Conservation (phyloP, 2,797 vertebrate genomes). For the Avahi laniger region DNA sequence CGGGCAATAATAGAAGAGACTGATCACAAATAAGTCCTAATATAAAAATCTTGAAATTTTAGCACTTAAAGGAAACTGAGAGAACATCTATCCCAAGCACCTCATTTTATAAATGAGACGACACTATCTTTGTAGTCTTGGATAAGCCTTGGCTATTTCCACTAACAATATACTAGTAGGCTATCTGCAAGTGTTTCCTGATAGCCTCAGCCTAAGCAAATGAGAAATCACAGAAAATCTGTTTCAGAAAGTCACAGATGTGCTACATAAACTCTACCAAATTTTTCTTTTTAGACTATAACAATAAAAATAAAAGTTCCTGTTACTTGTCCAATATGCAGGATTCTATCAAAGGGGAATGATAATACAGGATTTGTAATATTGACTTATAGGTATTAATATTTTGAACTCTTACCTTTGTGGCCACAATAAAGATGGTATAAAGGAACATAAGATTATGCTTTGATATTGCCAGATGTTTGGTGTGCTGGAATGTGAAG, state of each 20-base stretch:
- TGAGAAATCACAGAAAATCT: background rate
- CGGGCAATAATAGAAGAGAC: background rate
- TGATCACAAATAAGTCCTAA: conserved; percentile 2
- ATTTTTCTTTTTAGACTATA: background rate
- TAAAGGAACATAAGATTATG: conserved; percentile 94
- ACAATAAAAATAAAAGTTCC: background rate
- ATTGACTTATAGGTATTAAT: background rate
- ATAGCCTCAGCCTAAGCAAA: background rate
- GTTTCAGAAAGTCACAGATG: background rate
- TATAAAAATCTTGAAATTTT: conserved; percentile 9
- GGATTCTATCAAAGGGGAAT: background rate
- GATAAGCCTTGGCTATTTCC: background rate
- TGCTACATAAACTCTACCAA: conserved; percentile 41
- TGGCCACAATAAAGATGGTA: conserved; percentile 91
- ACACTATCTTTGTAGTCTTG: background rate
- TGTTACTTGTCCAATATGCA: background rate
- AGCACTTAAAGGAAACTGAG: conserved; percentile 30
- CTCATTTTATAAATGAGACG: conserved; percentile 5
- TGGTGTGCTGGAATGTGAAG: conserved; percentile 92
- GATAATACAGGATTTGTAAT: background rate
- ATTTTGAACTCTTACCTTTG: conserved; percentile 90
- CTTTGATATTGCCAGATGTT: conserved; percentile 89
- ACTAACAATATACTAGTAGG: background rate
- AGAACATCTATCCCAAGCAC: background rate
- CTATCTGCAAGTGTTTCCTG: background rate